Conservation (phyloP, 2,888 invertebrate species). For the Portevinia maculata region DNA sequence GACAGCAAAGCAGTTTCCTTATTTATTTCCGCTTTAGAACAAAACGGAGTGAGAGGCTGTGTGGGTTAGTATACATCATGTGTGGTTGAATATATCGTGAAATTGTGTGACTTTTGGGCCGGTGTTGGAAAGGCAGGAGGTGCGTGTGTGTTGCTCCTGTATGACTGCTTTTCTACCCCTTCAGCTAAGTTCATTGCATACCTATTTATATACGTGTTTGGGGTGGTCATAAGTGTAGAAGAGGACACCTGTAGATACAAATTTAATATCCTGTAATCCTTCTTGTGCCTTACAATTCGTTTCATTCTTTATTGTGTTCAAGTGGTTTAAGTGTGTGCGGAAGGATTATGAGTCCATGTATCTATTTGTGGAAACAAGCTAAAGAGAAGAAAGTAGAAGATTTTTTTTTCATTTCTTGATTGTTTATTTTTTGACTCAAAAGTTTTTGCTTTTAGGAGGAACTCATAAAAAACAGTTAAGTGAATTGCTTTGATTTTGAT, state of each 20-base stretch:
- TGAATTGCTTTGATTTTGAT: constrained; percentile 44
- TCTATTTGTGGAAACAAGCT: constrained; percentile 59
- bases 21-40: constrained; percentile 68
- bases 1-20: constrained; percentile 71
- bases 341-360: constrained; percentile 60
- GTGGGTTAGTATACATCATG: constrained; percentile 22
- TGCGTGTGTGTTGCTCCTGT: constrained; percentile 26
- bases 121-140: constrained; percentile 10
- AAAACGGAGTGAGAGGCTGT: constrained; percentile 34
- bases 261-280: constrained; percentile 77
- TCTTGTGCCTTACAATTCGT: constrained; percentile 51
- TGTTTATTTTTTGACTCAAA: constrained; percentile 53
- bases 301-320: constrained; percentile 14
- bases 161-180: constrained; percentile 32
- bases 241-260: constrained; percentile 76
- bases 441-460: constrained; percentile 44
- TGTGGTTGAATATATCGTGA: constrained; percentile 52
- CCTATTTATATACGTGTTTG: constrained; percentile 9
- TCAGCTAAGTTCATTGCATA: neutral
- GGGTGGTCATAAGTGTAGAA: constrained; percentile 27
- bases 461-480: constrained; percentile 37
- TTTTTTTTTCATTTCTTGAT: constrained; percentile 65
- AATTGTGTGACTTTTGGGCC: constrained; percentile 62
- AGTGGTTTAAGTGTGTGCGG: constrained; percentile 7
- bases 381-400: too few relatives aligned